Evolutionary conservation across 92 coral and sea anemone species (phyloP).

Genomic region (Paragorgia papillata): DNA sequence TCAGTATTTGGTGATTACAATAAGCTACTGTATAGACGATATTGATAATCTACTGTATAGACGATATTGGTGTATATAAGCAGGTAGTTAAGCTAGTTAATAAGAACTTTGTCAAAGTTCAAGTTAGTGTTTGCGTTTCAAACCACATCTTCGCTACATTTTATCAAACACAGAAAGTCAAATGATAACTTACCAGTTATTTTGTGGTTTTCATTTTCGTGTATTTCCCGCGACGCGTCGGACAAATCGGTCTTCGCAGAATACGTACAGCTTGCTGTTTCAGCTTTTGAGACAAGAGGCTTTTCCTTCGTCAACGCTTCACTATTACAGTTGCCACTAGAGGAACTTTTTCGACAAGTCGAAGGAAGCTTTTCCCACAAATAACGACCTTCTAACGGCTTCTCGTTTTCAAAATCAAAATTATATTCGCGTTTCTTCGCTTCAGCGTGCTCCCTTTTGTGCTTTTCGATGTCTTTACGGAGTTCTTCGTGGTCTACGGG

Average conservation of each 20-base stretch:
- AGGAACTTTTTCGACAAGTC: neutral
- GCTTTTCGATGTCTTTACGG: conserved; percentile 20
- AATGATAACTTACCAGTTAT: neutral
- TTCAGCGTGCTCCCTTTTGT: neutral
- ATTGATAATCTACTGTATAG: no score
- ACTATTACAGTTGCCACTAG: neutral
- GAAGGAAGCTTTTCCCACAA: conserved; percentile 9
- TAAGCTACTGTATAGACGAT: no score
- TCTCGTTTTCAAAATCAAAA: conserved; percentile 36
- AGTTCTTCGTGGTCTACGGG: conserved; percentile 20
- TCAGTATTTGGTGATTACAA: no score
- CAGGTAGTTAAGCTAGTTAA: no score
- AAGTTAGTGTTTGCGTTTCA: no score
- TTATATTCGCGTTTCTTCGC: conserved; percentile 14
- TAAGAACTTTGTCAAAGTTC: no score
- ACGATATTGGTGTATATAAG: no score
- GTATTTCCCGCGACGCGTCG: neutral
- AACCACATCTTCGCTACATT: neutral
- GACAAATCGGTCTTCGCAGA: neutral
- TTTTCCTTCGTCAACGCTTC: neutral
- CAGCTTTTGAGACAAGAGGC: neutral
- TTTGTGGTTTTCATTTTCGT: neutral
- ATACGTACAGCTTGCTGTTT: neutral
- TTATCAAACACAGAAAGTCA: no score
- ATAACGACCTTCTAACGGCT: conserved; percentile 31